phyloP scores from a whole-genome alignment of 1,140 invertebrate species.

The Oryzaephilus surinamensis region DNA sequence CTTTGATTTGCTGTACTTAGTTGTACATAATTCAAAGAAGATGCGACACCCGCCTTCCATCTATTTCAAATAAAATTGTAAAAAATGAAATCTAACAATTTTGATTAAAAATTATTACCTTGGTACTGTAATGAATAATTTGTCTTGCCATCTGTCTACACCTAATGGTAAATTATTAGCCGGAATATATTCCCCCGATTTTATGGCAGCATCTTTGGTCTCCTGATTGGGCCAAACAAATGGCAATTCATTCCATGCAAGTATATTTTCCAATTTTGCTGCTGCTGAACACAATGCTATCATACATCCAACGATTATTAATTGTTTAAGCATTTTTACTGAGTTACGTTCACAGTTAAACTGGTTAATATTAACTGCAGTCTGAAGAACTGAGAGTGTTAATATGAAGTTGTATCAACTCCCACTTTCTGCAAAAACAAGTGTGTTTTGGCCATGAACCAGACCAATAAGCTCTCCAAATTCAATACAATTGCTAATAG shows the following conservation, averaged over 20 bases:
- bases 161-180: constrained; percentile 64
- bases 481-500: no score
- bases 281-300: constrained; percentile 9
- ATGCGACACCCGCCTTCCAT: constrained; percentile 62
- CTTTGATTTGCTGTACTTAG: constrained; percentile 45
- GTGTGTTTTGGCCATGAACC: no score
- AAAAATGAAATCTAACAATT: constrained; percentile 1
- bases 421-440: no score
- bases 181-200: constrained; percentile 49
- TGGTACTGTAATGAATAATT: constrained; percentile 65
- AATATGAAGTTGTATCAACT: no score
- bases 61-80: constrained; percentile 28
- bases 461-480: no score
- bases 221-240: constrained; percentile 57
- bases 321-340: no score
- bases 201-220: constrained; percentile 47
- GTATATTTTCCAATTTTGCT: constrained; percentile 43
- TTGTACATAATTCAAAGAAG: constrained; percentile 57
- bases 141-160: constrained; percentile 60
- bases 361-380: no score
- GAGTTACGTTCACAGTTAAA: no score
- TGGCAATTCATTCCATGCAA: constrained; percentile 55
- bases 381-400: no score
- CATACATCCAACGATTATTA: no score
- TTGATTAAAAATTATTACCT: constrained; percentile 31